Evolutionary conservation across 2,113 vertebrate species (phyloP).

Genomic region (Zosterops japonicus): DNA sequence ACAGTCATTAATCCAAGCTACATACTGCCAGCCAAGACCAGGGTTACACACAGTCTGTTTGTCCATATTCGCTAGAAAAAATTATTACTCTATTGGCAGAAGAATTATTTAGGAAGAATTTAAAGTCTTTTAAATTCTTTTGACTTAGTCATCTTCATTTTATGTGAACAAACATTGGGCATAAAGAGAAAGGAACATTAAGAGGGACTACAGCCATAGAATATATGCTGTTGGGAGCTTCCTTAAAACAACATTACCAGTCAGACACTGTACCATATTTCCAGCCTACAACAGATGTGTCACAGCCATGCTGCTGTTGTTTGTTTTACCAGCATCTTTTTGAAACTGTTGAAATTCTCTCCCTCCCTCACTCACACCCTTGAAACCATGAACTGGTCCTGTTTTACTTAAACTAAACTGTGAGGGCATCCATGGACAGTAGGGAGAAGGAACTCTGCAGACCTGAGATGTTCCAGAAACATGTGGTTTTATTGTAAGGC

Average conservation of each 20-base stretch:
- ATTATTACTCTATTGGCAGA: not conserved
- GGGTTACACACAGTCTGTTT: not conserved
- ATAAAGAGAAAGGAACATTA: not conserved
- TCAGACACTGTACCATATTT: not conserved
- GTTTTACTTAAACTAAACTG: not conserved
- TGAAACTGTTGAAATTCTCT: not conserved
- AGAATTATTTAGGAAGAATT: not conserved
- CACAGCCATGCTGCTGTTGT: not conserved
- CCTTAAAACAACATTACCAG: not conserved
- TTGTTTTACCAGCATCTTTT: not conserved
- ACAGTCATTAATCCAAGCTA: not conserved
- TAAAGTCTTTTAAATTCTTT: not conserved
- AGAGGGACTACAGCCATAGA: not conserved
- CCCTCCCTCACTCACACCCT: not conserved
- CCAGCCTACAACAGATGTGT: not conserved
- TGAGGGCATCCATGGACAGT: too few species aligned
- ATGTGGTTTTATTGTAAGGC: too few species aligned
- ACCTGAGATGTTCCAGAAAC: too few species aligned
- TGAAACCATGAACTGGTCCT: not conserved
- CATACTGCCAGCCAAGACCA: not conserved
- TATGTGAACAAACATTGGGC: not conserved
- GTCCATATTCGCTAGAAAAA: not conserved
- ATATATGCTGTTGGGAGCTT: not conserved
- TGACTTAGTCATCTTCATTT: not conserved
- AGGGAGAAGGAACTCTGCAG: too few species aligned